Evolutionary conservation across 2,888 invertebrate species (phyloP), one percentile per base, ranked within the genome.

Genomic region (Ecliptopera silaceata): DNA sequence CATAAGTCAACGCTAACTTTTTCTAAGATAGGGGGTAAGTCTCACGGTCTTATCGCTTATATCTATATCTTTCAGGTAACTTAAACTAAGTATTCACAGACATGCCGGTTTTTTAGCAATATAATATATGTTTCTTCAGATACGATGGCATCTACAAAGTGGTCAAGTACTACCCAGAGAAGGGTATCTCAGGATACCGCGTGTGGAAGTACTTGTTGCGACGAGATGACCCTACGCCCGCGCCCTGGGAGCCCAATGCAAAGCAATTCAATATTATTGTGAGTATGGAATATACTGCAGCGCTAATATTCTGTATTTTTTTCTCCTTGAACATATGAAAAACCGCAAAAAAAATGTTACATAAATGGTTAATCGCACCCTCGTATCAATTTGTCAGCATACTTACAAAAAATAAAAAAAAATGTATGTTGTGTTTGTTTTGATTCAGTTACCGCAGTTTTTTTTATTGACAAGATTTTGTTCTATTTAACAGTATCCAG

Each of bases 111-210:
- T n/a, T n/a, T n/a, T n/a, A n/a, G n/a, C n/a, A n/a, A n/a, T n/a
- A n/a, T n/a, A 31, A 31, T 31, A 31, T 31, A 3, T 31, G 2
- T 1, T 26, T 8, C 56, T 50, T 26, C 65, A 93, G 97, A 63
- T 97, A 97, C 77, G 97, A 97, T 74, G 97, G 97, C 0, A 94
- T 97, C 48, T 97, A 97, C 81, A 97, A 97, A 87, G 94, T 97
- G 0, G 95, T 96, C 0, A 96, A 95, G 70, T 97, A 97, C 75
- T 96, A 95, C 84, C 95, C 95, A 0, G 95, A 95, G 75, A 94
- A 92, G 56, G 96, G 96, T 0, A 92, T 94, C 70, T 95, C 96
- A 1, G 97, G 97, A 0, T 96, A 93, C 75, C 88, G 93, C 6
- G 95, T 97, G 22, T 97, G 97, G 97, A 93, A 95, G 56, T 97